Conservation (phyloP, 1,140 invertebrate species). For the Pinna nobilis region DNA sequence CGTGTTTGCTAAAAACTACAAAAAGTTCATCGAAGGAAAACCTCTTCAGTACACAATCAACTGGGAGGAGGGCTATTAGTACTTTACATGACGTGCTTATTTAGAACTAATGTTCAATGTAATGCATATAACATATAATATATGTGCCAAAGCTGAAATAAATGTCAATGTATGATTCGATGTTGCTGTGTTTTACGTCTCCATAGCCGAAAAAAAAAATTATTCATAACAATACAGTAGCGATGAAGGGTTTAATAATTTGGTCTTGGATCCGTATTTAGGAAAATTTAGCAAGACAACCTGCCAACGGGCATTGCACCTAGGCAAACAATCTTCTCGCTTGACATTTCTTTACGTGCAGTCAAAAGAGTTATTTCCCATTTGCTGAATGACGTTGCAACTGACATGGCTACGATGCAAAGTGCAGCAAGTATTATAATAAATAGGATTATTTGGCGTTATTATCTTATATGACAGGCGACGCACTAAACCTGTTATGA, state of each 20-base stretch:
- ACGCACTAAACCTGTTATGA: too few species aligned
- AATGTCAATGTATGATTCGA: neutral
- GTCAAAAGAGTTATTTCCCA: too few species aligned
- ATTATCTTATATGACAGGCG: too few species aligned
- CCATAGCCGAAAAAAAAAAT: neutral
- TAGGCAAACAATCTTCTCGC: too few species aligned
- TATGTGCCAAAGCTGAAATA: neutral
- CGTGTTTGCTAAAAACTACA: constrained; percentile 37
- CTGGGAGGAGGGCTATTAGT: constrained; percentile 43
- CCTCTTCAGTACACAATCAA: constrained; percentile 31
- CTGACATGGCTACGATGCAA: too few species aligned
- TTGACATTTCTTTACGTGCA: too few species aligned
- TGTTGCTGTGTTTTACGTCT: neutral
- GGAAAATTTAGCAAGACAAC: too few species aligned
- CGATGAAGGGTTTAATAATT: neutral
- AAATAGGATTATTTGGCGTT: too few species aligned
- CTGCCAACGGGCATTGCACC: too few species aligned
- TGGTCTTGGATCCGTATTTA: neutral
- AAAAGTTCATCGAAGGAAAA: constrained; percentile 28
- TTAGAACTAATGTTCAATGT: neutral
- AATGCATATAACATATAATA: neutral
- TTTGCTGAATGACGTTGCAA: too few species aligned
- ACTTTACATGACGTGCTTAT: neutral
- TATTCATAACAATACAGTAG: neutral
- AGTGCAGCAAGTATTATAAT: too few species aligned